Evolutionary conservation across 2,113 vertebrate genomes (phyloP).

Genomic region (Galeopterus variegatus): DNA sequence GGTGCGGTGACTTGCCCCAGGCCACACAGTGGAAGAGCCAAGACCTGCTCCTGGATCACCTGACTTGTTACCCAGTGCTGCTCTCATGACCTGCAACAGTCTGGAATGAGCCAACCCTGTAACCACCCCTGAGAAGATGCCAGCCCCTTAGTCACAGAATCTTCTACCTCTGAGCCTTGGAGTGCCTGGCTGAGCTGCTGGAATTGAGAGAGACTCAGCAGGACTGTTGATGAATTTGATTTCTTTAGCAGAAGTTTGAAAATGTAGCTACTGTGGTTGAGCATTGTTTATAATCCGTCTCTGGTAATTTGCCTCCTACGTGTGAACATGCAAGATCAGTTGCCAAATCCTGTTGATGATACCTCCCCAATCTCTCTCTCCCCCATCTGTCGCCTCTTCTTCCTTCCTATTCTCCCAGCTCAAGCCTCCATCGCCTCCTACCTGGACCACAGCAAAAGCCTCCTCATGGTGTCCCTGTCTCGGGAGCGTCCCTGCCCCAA

Average conservation of each 20-base stretch:
- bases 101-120: not conserved
- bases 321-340: constrained; percentile 58
- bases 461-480: not conserved
- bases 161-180: constrained; percentile 23
- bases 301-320: constrained; percentile 74
- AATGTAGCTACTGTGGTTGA: constrained; percentile 65
- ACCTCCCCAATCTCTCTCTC: constrained; percentile 69
- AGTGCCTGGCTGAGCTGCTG: constrained; percentile 39
- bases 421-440: not conserved
- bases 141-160: not conserved
- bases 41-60: not conserved
- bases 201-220: constrained; percentile 66
- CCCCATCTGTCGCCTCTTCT: constrained; percentile 75
- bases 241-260: constrained; percentile 72
- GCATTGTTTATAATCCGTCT: constrained; percentile 80
- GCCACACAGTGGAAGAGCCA: not conserved
- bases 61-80: not conserved
- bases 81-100: not conserved
- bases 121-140: constrained; percentile 42
- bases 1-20: not conserved
- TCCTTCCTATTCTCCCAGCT: constrained; percentile 46
- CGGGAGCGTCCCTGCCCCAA: constrained; percentile 10
- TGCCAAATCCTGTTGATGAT: constrained; percentile 73
- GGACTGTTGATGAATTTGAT: constrained; percentile 69
- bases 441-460: constrained; percentile 46